Conservation (phyloP, 2,113 vertebrate species). For the Solea senegalensis region DNA sequence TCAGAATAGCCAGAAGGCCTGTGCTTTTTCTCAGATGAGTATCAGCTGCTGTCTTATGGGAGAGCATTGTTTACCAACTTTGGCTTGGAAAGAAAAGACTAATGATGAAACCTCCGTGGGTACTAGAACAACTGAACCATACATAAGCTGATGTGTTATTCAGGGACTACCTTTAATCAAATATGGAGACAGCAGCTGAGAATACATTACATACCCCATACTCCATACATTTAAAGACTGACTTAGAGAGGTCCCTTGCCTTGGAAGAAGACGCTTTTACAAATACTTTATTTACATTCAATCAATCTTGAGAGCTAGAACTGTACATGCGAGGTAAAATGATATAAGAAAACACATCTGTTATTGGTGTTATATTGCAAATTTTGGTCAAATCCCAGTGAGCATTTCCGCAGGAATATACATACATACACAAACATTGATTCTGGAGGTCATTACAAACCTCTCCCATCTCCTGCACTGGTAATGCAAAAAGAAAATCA, state of each 20-base stretch:
- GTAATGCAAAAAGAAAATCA: constrained; percentile 5
- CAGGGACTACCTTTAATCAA: constrained; percentile 47
- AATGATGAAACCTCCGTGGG: constrained; percentile 30
- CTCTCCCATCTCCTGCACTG: constrained; percentile 5
- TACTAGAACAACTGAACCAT: constrained; percentile 30
- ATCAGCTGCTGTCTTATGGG: constrained; percentile 58
- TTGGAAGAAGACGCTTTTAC: neutral
- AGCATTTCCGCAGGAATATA: neutral
- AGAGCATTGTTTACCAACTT: constrained; percentile 53
- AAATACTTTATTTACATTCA: neutral
- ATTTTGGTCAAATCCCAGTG: constrained; percentile 1
- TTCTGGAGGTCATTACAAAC: constrained; percentile 23
- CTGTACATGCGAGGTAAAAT: neutral
- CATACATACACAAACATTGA: constrained; percentile 3
- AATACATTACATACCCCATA: constrained; percentile 34
- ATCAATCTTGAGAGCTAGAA: neutral
- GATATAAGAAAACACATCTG: neutral
- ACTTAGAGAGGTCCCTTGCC: neutral
- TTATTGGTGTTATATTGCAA: neutral
- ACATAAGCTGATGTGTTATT: constrained; percentile 32
- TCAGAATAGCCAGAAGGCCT: constrained; percentile 43
- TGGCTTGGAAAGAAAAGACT: constrained; percentile 49
- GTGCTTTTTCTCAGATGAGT: constrained; percentile 63
- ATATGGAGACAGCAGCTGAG: constrained; percentile 21
- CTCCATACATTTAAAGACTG: constrained; percentile 41